A percentile compares a stretch with the other conserved stretches of the same genome.
Conservation (phyloP, 2,113 vertebrate genomes). For the Sebastes schlegelii region DNA sequence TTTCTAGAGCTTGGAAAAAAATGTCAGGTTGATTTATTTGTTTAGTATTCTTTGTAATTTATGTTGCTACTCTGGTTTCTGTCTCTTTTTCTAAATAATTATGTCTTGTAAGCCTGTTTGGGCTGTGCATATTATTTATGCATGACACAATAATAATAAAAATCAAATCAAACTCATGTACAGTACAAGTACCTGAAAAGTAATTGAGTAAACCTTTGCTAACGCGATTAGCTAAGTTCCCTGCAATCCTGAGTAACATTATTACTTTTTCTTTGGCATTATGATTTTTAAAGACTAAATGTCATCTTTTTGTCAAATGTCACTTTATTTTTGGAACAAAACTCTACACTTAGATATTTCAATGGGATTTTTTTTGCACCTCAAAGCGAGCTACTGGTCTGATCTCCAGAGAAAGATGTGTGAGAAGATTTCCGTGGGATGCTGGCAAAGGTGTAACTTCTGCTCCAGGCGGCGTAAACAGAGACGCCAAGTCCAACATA, state of each 20-base stretch:
- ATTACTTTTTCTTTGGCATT: too few relatives aligned
- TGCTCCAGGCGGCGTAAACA: conserved; percentile 65
- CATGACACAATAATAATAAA: neutral
- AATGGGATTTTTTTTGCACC: conserved; percentile 5
- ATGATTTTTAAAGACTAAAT: too few relatives aligned
- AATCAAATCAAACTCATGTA: neutral
- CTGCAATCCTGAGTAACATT: too few relatives aligned
- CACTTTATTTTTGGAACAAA: too few relatives aligned
- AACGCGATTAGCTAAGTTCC: too few relatives aligned
- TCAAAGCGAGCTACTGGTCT: conserved; percentile 35
- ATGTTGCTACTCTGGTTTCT: neutral
- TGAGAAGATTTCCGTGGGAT: conserved; percentile 35
- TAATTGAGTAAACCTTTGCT: too few relatives aligned
- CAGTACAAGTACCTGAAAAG: too few relatives aligned
- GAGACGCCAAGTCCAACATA: neutral
- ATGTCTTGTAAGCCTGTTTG: neutral
- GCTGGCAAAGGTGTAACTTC: conserved; percentile 28
- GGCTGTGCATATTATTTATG: neutral
- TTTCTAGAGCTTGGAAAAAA: neutral
- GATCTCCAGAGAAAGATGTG: conserved; percentile 50
- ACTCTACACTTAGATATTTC: too few relatives aligned
- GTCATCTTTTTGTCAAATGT: too few relatives aligned
- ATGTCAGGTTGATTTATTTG: neutral
- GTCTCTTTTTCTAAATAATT: neutral
- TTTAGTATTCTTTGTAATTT: neutral